A percentile compares a stretch with the other conserved stretches of the same genome.
Evolutionary conservation across 2,113 vertebrate genomes (phyloP).

Genomic region (Eonycteris spelaea): DNA sequence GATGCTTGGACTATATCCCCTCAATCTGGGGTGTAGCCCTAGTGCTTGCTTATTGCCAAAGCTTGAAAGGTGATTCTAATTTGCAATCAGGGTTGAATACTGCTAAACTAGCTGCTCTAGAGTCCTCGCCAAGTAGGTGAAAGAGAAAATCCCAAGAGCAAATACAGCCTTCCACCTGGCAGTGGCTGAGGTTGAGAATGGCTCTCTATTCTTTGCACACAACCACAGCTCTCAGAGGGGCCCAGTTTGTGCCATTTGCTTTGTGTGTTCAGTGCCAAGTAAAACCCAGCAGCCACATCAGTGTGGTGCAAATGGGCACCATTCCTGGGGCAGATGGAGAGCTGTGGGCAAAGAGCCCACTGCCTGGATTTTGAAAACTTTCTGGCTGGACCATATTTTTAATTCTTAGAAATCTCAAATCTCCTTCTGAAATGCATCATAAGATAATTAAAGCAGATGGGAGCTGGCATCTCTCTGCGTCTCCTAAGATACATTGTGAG

Average conservation of each 20-base stretch:
- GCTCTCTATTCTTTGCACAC: neutral
- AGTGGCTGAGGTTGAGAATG: neutral
- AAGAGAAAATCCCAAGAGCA: neutral
- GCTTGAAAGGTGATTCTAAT: neutral
- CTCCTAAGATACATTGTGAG: neutral
- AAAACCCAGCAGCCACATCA: conserved; percentile 12
- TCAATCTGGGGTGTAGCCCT: neutral
- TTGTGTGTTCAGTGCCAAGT: neutral
- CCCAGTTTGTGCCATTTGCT: neutral
- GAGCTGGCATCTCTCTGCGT: conserved; percentile 34
- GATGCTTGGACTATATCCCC: neutral
- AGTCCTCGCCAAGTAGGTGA: neutral
- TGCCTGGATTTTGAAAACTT: conserved; percentile 29
- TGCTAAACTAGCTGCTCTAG: neutral
- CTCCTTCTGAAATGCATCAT: conserved; percentile 47
- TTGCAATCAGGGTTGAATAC: neutral
- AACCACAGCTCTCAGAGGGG: neutral
- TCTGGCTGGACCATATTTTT: conserved; percentile 32
- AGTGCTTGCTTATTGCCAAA: neutral
- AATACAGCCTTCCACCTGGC: neutral
- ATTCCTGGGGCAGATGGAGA: conserved; percentile 32
- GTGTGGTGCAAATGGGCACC: neutral
- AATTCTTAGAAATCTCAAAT: conserved; percentile 61
- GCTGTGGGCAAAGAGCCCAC: conserved; percentile 40
- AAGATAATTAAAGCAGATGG: conserved; percentile 65